Percentiles rank a stretch among this genome's conserved stretches.
phyloP scores from a whole-genome alignment of 2,113 vertebrate species.

The Oreochromis niloticus region DNA sequence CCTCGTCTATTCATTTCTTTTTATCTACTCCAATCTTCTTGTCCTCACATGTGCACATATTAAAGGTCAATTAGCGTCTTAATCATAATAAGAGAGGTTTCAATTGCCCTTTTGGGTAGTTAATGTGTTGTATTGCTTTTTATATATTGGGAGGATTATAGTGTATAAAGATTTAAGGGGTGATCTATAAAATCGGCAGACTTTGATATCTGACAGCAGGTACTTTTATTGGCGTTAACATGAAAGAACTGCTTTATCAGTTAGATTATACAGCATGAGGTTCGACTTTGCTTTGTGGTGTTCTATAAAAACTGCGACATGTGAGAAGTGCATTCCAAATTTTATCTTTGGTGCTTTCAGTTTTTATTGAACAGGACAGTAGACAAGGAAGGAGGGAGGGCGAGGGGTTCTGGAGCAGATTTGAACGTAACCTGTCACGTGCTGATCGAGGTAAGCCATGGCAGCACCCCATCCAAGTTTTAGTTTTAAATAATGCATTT shows the following conservation, averaged over 20 bases:
- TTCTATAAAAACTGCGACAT: background rate
- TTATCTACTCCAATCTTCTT: background rate
- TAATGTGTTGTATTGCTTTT: background rate
- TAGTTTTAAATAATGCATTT: background rate
- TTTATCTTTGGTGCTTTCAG: background rate
- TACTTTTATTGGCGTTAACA: background rate
- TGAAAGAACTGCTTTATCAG: background rate
- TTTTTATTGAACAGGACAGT: background rate
- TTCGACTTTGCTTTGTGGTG: background rate
- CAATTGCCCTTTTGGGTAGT: background rate
- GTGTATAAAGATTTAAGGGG: background rate
- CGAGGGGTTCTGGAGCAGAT: background rate
- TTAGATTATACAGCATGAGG: background rate
- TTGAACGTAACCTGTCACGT: background rate
- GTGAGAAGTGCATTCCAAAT: background rate
- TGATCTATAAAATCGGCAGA: background rate
- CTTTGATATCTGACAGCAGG: background rate
- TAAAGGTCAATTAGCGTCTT: background rate
- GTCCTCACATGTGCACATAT: background rate
- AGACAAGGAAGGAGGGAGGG: background rate
- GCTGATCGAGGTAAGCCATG: background rate
- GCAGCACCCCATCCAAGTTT: background rate
- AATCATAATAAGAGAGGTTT: background rate
- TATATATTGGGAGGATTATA: background rate
- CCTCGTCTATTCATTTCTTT: background rate